Evolutionary conservation across 2,888 invertebrate genomes (phyloP).

Genomic region (Yponomeuta cagnagella): DNA sequence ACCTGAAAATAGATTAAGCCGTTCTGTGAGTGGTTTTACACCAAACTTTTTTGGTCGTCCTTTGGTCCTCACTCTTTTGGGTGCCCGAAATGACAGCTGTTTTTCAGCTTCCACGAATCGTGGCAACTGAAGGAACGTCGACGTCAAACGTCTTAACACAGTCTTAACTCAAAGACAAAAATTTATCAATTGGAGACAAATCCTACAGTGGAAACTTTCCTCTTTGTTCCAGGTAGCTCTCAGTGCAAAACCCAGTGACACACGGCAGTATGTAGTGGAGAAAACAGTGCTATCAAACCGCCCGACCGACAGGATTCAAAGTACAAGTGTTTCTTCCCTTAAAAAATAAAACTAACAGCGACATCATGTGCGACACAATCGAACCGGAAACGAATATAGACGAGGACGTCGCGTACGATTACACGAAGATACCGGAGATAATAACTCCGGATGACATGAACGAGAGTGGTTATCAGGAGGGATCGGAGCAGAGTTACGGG

Average conservation of each 20-base stretch:
- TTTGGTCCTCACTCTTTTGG: too few species aligned
- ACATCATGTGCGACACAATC: slow-evolving; percentile 50
- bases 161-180: too few species aligned
- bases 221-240: slow-evolving; percentile 54
- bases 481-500: slow-evolving; percentile 63
- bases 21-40: too few species aligned
- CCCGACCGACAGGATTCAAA: slow-evolving; percentile 9
- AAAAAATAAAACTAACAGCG: slow-evolving; percentile 3
- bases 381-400: slow-evolving; percentile 45
- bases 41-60: too few species aligned
- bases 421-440: slow-evolving; percentile 58
- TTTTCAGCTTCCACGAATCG: too few species aligned
- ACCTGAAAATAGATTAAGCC: too few species aligned
- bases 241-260: slow-evolving; percentile 40
- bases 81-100: too few species aligned
- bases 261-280: slow-evolving; percentile 64
- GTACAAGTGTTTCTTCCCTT: slow-evolving; percentile 8
- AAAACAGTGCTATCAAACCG: slow-evolving; percentile 18
- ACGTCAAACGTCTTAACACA: too few species aligned
- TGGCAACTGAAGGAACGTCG: too few species aligned
- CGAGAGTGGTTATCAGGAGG: slow-evolving; percentile 67
- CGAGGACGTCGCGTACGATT: slow-evolving; percentile 27
- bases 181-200: not conserved
- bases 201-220: slow-evolving; percentile 2
- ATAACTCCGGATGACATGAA: slow-evolving; percentile 66